Conservation (phyloP, 2,113 vertebrate genomes). For the Catharus fuscescens region DNA sequence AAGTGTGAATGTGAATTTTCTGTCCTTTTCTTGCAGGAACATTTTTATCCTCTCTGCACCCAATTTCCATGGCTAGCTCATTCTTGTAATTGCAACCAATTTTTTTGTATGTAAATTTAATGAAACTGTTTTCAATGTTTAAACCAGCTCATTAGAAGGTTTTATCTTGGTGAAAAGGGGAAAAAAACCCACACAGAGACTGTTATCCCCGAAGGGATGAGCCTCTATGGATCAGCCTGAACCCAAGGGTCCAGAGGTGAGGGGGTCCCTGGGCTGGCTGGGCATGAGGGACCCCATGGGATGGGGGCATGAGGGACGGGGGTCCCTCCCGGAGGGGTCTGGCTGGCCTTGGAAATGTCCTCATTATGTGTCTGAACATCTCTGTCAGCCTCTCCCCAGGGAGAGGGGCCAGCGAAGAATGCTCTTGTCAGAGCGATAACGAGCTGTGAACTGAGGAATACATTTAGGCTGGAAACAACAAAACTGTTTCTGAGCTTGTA, state of each 20-base stretch:
- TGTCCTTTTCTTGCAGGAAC: background rate
- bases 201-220: background rate
- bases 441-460: background rate
- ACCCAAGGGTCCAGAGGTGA: background rate
- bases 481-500: background rate
- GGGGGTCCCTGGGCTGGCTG: too few relatives aligned
- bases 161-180: conserved; percentile 31
- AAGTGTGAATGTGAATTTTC: background rate
- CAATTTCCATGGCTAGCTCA: conserved; percentile 11
- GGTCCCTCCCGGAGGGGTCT: accelerated
- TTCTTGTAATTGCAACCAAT: conserved; percentile 14
- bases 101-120: conserved; percentile 62
- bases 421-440: background rate
- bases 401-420: accelerated
- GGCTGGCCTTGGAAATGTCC: background rate
- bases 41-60: background rate
- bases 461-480: background rate
- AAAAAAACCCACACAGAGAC: accelerated
- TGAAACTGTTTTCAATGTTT: conserved; percentile 52
- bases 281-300: too few relatives aligned
- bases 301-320: background rate
- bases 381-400: background rate
- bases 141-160: conserved; percentile 35
- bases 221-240: background rate
- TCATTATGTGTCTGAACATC: background rate